Evolutionary conservation across 2,797 vertebrate genomes (phyloP).

Genomic region (Mus spretus): DNA sequence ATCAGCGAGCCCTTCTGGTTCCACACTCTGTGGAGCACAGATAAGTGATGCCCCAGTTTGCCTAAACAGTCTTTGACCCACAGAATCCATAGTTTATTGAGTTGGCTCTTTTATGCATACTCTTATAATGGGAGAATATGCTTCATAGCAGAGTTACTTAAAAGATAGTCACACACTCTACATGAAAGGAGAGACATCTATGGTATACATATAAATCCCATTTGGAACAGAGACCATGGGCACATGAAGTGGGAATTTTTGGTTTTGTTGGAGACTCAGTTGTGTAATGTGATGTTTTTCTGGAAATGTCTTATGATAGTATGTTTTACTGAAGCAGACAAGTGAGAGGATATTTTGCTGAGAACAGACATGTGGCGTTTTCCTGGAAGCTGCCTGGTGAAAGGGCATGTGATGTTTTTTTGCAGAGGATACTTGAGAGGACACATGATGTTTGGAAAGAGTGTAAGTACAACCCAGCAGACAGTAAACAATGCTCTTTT

Average conservation of each 20-base stretch:
- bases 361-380: neutral
- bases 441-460: neutral
- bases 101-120: neutral
- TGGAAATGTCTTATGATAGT: neutral
- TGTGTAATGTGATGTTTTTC: neutral
- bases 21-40: neutral
- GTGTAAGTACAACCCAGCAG: neutral
- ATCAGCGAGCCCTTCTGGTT: neutral
- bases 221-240: neutral
- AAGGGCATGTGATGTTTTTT: neutral
- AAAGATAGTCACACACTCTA: neutral
- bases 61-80: neutral
- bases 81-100: neutral
- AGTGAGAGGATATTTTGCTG: neutral
- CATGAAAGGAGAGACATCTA: neutral
- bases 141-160: neutral
- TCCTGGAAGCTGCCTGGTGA: neutral
- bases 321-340: neutral
- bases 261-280: neutral
- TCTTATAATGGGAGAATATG: neutral
- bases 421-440: neutral
- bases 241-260: neutral
- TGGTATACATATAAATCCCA: neutral
- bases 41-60: neutral
- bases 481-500: neutral